phyloP scores from a whole-genome alignment of 2,113 vertebrate genomes.

The Climacteris rufus region DNA sequence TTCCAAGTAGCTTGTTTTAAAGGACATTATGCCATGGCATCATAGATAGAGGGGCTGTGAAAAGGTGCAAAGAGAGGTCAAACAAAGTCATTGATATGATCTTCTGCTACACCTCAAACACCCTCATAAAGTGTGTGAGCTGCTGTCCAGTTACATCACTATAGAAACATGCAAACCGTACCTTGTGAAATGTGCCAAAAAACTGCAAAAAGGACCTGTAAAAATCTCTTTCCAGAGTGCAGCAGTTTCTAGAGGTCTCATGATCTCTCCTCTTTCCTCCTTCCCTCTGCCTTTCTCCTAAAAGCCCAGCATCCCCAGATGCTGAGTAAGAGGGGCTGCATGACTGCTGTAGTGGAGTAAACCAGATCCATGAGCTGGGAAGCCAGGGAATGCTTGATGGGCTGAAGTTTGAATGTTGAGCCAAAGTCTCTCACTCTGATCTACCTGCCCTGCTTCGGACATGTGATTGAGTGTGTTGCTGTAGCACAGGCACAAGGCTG shows the following conservation, averaged over 20 bases:
- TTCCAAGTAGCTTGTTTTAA: neutral
- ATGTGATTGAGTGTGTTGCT: no score
- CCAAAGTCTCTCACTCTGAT: neutral
- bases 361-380: neutral
- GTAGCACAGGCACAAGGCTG: accelerated
- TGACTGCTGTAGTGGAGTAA: neutral
- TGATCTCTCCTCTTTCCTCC: neutral
- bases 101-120: neutral
- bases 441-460: neutral
- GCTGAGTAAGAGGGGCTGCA: neutral
- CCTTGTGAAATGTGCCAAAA: neutral
- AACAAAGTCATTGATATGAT: neutral
- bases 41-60: neutral
- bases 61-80: neutral
- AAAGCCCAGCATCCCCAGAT: neutral
- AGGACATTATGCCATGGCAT: neutral
- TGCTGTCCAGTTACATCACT: neutral
- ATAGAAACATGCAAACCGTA: neutral
- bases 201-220: neutral
- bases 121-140: neutral
- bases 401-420: neutral
- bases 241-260: neutral
- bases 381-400: neutral
- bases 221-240: neutral
- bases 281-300: neutral